Evolutionary conservation across 2,888 invertebrate species (phyloP).

Genomic region (Xiphydria camelus): DNA sequence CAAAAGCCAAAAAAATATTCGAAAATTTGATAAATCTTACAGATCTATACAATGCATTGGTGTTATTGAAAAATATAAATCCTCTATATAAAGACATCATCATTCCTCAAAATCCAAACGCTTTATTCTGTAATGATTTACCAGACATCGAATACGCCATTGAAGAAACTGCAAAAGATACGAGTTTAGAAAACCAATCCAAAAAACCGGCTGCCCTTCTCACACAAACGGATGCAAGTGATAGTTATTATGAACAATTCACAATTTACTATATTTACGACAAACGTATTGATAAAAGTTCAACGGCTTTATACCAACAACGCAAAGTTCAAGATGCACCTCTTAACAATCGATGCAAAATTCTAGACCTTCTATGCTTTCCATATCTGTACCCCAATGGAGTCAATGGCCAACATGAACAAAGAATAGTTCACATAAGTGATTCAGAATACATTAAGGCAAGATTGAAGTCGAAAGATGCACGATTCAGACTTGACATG

Average conservation of each 20-base stretch:
- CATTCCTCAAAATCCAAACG: conserved; percentile 23
- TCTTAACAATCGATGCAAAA: no score
- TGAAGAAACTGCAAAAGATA: conserved; percentile 12
- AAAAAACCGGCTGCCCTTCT: no score
- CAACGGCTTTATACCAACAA: conserved; percentile 27
- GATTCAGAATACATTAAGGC: conserved; percentile 30
- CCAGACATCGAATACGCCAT: conserved; percentile 12
- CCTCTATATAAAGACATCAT: conserved; percentile 31
- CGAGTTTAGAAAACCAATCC: conserved; percentile 12
- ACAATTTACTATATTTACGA: conserved; percentile 24
- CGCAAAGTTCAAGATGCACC: no score
- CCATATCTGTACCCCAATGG: conserved; percentile 24
- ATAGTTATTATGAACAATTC: conserved; percentile 17
- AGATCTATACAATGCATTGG: conserved; percentile 36
- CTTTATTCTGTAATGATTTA: conserved; percentile 7
- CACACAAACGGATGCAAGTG: conserved; percentile 12
- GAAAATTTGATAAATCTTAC: conserved; percentile 38
- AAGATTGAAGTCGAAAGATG: no score
- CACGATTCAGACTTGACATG: no score
- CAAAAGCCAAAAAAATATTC: conserved; percentile 36
- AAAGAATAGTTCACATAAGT: conserved; percentile 19
- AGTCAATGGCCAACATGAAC: conserved; percentile 23
- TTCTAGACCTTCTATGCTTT: conserved; percentile 22
- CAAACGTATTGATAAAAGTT: conserved; percentile 17
- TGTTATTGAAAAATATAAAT: conserved; percentile 40